Conservation (phyloP, 1,140 invertebrate species). For the Drosophila sulfurigaster region DNA sequence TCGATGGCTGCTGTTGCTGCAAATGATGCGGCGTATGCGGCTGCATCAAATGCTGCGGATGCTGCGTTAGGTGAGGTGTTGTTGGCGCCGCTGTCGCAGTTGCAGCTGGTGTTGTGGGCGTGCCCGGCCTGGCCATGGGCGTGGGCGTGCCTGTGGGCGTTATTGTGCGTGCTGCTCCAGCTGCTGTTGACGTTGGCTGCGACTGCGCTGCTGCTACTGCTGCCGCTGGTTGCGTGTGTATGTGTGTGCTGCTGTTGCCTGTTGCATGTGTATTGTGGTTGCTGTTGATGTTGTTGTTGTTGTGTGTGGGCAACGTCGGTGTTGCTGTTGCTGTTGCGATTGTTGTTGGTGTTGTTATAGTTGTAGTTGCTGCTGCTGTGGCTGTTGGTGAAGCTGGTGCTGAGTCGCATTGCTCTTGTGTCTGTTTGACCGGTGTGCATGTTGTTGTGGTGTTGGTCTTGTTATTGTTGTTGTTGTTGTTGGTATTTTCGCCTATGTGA, state of each 20-base stretch:
- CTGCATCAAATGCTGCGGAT: slow-evolving; percentile 39
- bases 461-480: slow-evolving; percentile 65
- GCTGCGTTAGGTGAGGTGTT: slow-evolving; percentile 50
- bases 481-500: slow-evolving; percentile 75
- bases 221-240: slow-evolving; percentile 46
- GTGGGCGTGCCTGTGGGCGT: slow-evolving; percentile 34
- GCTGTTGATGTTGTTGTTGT: slow-evolving; percentile 14
- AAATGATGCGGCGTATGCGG: slow-evolving; percentile 35
- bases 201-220: slow-evolving; percentile 45
- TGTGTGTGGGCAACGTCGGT: slow-evolving; percentile 17
- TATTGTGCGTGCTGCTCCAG: slow-evolving; percentile 56
- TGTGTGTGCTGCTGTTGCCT: slow-evolving; percentile 41
- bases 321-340: slow-evolving; percentile 24
- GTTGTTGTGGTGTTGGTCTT: slow-evolving; percentile 59
- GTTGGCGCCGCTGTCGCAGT: slow-evolving; percentile 34
- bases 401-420: slow-evolving; percentile 68
- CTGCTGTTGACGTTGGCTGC: slow-evolving; percentile 12
- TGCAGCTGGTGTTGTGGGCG: slow-evolving; percentile 58
- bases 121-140: slow-evolving; percentile 52
- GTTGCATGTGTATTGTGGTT: slow-evolving; percentile 45
- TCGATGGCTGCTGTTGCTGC: slow-evolving; percentile 42
- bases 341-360: slow-evolving; percentile 17
- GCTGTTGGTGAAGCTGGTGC: slow-evolving; percentile 56
- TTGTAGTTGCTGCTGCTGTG: slow-evolving; percentile 33
- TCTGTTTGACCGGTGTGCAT: slow-evolving; percentile 75